These are phyloP conservation scores for Stomorhina lunata DNA, from an alignment of 2,888 invertebrate species.

Conservation along the genomic window DNA sequence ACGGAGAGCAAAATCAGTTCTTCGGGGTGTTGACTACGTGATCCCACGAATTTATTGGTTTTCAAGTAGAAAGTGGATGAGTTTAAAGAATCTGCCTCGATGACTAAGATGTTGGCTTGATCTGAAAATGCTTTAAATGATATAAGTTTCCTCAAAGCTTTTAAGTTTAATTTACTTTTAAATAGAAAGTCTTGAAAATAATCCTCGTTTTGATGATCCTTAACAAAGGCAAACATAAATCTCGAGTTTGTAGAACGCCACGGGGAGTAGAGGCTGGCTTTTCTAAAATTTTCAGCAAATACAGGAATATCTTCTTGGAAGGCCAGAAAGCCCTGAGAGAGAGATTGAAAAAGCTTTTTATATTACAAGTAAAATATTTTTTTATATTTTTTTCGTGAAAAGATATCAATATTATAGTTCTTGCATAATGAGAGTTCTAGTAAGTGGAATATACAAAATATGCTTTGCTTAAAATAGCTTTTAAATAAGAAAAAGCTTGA, in stretches of 20 bases:
- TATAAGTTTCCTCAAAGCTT: neutral
- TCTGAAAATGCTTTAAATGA: constrained; percentile 67
- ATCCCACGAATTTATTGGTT: constrained; percentile 74
- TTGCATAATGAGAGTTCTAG: too few species aligned
- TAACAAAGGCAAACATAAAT: constrained; percentile 72
- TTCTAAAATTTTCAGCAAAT: constrained; percentile 71
- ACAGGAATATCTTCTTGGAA: constrained; percentile 74
- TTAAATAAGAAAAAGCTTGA: too few species aligned
- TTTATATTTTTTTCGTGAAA: too few species aligned
- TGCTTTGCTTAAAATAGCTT: too few species aligned
- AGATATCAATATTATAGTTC: too few species aligned
- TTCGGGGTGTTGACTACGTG: constrained; percentile 62
- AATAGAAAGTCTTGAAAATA: constrained; percentile 70
- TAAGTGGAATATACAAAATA: too few species aligned
- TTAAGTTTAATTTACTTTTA: constrained; percentile 67
- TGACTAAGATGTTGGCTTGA: constrained; percentile 74
- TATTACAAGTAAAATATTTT: too few species aligned
- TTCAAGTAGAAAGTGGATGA: constrained; percentile 71
- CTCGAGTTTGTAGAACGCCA: constrained; percentile 72
- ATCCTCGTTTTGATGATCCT: constrained; percentile 60
- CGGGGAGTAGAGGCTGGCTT: constrained; percentile 71
- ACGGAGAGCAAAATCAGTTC: constrained; percentile 67
- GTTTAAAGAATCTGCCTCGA: constrained; percentile 68
- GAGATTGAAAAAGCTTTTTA: too few species aligned
- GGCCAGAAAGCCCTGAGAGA: constrained; percentile 70